phyloP scores from a whole-genome alignment of 1,140 invertebrate genomes.

The Babylonia areolata region DNA sequence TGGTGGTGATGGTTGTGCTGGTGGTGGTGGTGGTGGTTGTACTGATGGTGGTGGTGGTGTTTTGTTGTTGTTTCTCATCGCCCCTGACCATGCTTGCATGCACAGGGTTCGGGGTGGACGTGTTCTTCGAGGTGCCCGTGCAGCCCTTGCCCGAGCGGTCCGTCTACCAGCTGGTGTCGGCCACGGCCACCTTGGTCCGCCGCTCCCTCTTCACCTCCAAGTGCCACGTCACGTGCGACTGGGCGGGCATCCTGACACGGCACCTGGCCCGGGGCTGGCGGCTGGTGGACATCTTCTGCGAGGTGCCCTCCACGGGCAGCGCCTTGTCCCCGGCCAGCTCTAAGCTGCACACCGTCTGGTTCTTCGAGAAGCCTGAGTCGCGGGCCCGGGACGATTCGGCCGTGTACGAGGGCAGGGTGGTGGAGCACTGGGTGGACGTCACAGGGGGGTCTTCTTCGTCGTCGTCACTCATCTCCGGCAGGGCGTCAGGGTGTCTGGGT shows the following conservation, averaged over 20 bases:
- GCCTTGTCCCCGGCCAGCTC: neutral
- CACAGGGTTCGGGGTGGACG: slow-evolving; percentile 23
- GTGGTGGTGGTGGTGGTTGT: no score
- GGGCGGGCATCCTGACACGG: slow-evolving; percentile 24
- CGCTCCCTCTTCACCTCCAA: slow-evolving; percentile 27
- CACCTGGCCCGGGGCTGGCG: slow-evolving; percentile 27
- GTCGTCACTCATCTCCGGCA: neutral
- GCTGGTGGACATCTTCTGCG: slow-evolving; percentile 29
- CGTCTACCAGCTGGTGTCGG: slow-evolving; percentile 33
- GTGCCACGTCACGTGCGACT: slow-evolving; percentile 24
- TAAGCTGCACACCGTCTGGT: slow-evolving; percentile 33
- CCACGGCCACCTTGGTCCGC: slow-evolving; percentile 4
- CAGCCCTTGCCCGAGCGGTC: slow-evolving; percentile 19
- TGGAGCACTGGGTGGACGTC: slow-evolving; percentile 23
- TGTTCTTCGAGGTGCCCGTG: slow-evolving; percentile 26
- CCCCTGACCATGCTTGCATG: neutral
- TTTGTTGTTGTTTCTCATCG: no score
- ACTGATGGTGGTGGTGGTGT: no score
- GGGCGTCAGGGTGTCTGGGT: slow-evolving; percentile 17
- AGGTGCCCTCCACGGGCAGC: neutral
- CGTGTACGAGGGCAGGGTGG: slow-evolving; percentile 23
- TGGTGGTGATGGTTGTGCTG: no score
- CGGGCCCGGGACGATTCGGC: slow-evolving; percentile 22
- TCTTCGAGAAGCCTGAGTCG: slow-evolving; percentile 29
- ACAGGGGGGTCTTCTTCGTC: neutral